A percentile compares a stretch with the other conserved stretches of the same genome.
Conservation (phyloP, 2,113 vertebrate species). For the Eudorcas thomsonii region DNA sequence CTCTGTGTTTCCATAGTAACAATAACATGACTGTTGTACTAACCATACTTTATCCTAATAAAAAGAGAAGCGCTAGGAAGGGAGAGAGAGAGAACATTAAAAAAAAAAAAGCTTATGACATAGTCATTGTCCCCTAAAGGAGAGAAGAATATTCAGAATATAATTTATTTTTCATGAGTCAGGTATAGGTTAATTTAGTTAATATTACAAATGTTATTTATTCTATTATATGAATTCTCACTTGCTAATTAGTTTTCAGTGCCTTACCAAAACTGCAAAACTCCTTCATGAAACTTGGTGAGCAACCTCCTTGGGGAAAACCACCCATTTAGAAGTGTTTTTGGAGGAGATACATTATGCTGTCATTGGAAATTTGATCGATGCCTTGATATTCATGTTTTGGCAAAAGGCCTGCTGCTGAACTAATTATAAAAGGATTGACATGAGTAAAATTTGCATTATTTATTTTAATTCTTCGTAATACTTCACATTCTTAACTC, state of each 20-base stretch:
- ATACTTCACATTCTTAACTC: background rate
- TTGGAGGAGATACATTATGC: background rate
- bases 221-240: background rate
- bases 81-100: background rate
- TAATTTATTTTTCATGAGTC: background rate
- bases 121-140: background rate
- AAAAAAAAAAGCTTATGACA: background rate
- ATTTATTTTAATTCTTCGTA: background rate
- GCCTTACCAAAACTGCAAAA: conserved; percentile 7
- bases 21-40: background rate
- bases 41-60: background rate
- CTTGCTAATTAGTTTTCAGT: background rate
- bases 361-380: background rate
- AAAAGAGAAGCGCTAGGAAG: background rate
- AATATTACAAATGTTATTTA: background rate
- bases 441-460: background rate
- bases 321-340: conserved; percentile 26
- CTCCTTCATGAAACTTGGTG: conserved; percentile 3
- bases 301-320: background rate
- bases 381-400: background rate
- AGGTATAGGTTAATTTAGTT: background rate
- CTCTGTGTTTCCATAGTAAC: background rate
- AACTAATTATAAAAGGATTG: background rate
- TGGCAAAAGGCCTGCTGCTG: background rate
- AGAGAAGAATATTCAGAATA: background rate